phyloP scores from a whole-genome alignment of 2,113 vertebrate genomes.

The Megaceryle maxima region DNA sequence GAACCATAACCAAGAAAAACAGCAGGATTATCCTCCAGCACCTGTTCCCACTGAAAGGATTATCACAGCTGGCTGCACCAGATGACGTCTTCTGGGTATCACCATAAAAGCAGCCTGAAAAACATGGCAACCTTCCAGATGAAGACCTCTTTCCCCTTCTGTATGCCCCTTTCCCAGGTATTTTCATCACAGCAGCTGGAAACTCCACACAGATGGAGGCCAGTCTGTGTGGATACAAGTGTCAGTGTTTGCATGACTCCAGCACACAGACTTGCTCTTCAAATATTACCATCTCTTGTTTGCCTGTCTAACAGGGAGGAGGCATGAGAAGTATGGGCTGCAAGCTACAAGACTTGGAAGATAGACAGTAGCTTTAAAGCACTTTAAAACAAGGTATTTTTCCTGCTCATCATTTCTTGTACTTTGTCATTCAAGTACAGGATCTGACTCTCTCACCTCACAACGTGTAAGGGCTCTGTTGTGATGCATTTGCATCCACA shows the following conservation, averaged over 20 bases:
- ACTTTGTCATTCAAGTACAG: not conserved
- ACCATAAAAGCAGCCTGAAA: not conserved
- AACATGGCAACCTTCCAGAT: not conserved
- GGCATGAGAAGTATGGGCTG: not conserved
- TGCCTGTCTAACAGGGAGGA: not conserved
- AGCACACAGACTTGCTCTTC: not conserved
- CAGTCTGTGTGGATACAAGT: not conserved
- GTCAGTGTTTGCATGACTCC: not conserved
- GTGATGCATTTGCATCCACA: not conserved
- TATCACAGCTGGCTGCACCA: not conserved
- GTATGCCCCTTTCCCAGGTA: not conserved
- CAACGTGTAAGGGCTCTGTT: not conserved
- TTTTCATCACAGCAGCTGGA: not conserved
- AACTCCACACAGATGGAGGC: not conserved
- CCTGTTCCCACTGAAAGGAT: slow-evolving; percentile 17
- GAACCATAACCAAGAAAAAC: slow-evolving; percentile 8
- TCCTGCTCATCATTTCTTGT: not conserved
- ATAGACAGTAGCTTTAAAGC: not conserved
- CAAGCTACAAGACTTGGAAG: not conserved
- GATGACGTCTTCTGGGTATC: not conserved
- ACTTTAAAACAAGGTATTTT: not conserved
- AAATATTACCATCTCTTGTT: not conserved
- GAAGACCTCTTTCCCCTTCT: not conserved
- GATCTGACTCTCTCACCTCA: not conserved
- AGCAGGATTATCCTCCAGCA: slow-evolving; percentile 41